Base-by-base conservation (phyloP, 1,140 invertebrate species). In the Sinella curviseta region DNA sequence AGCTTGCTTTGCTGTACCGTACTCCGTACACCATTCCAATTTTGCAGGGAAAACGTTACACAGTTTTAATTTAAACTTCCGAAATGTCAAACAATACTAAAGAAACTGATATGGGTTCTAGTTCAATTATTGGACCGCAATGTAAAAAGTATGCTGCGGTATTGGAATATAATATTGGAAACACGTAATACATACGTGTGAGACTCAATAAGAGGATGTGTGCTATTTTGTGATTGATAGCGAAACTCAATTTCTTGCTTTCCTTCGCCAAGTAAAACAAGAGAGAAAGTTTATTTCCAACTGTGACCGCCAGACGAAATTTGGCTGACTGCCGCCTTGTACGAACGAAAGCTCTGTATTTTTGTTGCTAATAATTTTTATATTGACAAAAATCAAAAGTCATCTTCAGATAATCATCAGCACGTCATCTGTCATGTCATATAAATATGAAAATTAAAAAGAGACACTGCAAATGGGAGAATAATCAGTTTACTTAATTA, bases 221-320 rank as follows among this genome's bases (percentile, higher is more conserved):
- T n/a, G n/a, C n/a, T n/a, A n/a, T n/a, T n/a, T n/a, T 48, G 39
- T 48, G 39, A 48, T 48, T 48, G 39, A 48, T 48, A 48, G 39
- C 39, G 39, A 20, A 48, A 48, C 39, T 48, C 39, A 48, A 48
- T 48, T 24, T 24, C 20, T 48, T 17, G 24, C 8, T 70, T 70
- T 70, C 30, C 12, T 14, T 16, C 31, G 65, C 65, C 65, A 70
- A 70, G 24, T 30, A 70, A 48, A 48, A 48, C 39, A 48, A 48
- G 39, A 48, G 65, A 70, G 31, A 30, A 70, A 70, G 65, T 70
- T 70, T 4, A 70, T 70, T 30, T 70, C 26, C 57, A 14, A 65
- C 39, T 48, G 39, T 20, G 39, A 48, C 8, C 8, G 20, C 8
- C 8, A 48, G 39, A 48, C 39, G 8, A 48, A 48, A 48, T 48